Evolutionary conservation across 2,888 invertebrate species (phyloP), one percentile per base, ranked within the genome.

Genomic region (Electrophaes corylata): DNA sequence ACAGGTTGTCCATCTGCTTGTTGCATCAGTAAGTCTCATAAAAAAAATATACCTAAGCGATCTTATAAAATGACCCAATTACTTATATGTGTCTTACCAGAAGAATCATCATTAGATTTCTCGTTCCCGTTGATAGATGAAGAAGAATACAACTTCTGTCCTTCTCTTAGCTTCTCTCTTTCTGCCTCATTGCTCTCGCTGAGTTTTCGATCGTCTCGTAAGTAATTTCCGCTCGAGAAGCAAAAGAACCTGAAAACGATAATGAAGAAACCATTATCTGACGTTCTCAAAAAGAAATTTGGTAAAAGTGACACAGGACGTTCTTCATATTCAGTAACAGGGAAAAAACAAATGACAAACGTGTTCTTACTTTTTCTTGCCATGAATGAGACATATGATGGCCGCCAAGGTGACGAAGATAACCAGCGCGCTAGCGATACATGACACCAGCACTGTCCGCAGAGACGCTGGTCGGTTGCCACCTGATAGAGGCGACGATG

Each of bases 111-210:
- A 61, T 92, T 92, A 0, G 91, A 91, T 67, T 92, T 92, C 66
- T 92, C 92, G 60, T 92, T 91, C n/a, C 91, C 91, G 53, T 92
- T 92, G 64, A 92, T 92, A 12, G 92, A 91, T 0, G 92, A 92
- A 1, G 92, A 92, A 0, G 92, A 92, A 65, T 92, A 92, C 0
- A 92, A 70, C 52, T 92, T 92, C 64, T 92, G 92, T 56, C 91
- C 92, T 57, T 92, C 92, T 70, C 92, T 72, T 0, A 92, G 74
- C 65, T 92, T 92, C 67, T 92, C 92, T 29, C 92, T 75, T 64
- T 92, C 92, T 0, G 91, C 88, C 63, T 92, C 92, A 60, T 92
- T 91, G 67, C 92, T 92, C 64, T 92, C 92, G 57, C 92, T 92
- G 12, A 92, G 74, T 62, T 92, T 92, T 51, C 92, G 81, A 63